These are phyloP conservation scores for Trissonchulus sp. DNA, from an alignment of 2,888 invertebrate species.

Conservation along the genomic window DNA sequence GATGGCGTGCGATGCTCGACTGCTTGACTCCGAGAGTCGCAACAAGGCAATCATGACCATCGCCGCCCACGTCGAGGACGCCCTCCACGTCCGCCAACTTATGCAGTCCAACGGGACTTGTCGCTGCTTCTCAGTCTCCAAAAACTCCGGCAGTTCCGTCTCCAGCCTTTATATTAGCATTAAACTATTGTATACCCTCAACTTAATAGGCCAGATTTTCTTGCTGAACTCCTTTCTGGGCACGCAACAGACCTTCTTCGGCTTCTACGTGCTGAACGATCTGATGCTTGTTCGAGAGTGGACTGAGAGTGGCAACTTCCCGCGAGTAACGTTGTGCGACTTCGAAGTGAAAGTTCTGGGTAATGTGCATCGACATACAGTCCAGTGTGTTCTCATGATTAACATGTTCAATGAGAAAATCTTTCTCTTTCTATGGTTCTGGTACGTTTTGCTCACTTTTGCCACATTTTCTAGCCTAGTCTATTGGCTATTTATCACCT, in stretches of 20 bases:
- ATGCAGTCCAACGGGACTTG: constrained; percentile 18
- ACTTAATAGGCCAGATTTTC: constrained; percentile 50
- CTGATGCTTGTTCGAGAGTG: constrained; percentile 51
- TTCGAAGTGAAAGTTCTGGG: constrained; percentile 52
- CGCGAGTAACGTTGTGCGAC: constrained; percentile 50
- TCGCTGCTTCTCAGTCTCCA: constrained; percentile 36
- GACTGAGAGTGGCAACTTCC: constrained; percentile 45
- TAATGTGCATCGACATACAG: constrained; percentile 50
- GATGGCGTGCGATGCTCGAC: constrained; percentile 51
- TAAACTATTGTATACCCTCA: constrained; percentile 50
- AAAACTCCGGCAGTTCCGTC: constrained; percentile 49
- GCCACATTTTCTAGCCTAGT: constrained; percentile 49
- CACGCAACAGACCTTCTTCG: constrained; percentile 48
- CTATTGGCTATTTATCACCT: constrained; percentile 51
- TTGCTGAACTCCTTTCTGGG: constrained; percentile 50
- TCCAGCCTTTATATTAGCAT: constrained; percentile 45
- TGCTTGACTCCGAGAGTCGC: constrained; percentile 48
- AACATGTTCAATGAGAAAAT: too few species aligned
- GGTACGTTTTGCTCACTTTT: constrained; percentile 50
- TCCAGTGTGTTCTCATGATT: constrained; percentile 51
- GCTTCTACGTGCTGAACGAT: constrained; percentile 48
- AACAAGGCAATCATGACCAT: constrained; percentile 49
- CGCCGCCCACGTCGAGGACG: constrained; percentile 50
- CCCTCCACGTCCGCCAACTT: constrained; percentile 50
- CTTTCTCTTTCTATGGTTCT: too few species aligned